These are phyloP conservation scores for Cygnus olor DNA, from an alignment of 2,797 vertebrate genomes.

Conservation along the genomic window DNA sequence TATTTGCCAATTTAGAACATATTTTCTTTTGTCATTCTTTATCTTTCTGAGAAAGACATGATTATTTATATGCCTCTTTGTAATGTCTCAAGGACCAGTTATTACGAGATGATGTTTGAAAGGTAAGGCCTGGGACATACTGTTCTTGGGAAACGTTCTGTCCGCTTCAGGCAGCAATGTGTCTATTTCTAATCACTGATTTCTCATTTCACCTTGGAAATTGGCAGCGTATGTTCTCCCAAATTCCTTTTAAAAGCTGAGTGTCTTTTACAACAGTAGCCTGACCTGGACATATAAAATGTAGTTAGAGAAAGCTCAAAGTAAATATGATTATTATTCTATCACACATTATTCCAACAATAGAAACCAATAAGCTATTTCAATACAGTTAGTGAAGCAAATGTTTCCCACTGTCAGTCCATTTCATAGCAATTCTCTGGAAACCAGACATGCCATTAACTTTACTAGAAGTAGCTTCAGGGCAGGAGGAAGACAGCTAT, in stretches of 20 bases:
- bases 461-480: not conserved
- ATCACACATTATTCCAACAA: not conserved
- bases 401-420: not conserved
- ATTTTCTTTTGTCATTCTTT: not conserved
- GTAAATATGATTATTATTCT: not conserved
- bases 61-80: not conserved
- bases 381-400: not conserved
- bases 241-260: not conserved
- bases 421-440: not conserved
- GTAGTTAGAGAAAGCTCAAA: not conserved
- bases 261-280: not conserved
- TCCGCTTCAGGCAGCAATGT: not conserved
- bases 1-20: not conserved
- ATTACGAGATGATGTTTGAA: not conserved
- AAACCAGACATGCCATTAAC: not conserved
- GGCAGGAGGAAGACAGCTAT: not conserved
- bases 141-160: conserved; percentile 2
- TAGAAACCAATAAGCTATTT: not conserved
- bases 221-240: rapidly evolving
- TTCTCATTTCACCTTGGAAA: conserved; percentile 23
- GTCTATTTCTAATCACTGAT: not conserved
- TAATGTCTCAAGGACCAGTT: not conserved
- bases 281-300: not conserved
- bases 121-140: not conserved
- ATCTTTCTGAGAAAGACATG: not conserved